Evolutionary conservation across 2,888 invertebrate species (phyloP), one percentile per base, ranked within the genome.

Genomic region (Drosophila subsilvestris): DNA sequence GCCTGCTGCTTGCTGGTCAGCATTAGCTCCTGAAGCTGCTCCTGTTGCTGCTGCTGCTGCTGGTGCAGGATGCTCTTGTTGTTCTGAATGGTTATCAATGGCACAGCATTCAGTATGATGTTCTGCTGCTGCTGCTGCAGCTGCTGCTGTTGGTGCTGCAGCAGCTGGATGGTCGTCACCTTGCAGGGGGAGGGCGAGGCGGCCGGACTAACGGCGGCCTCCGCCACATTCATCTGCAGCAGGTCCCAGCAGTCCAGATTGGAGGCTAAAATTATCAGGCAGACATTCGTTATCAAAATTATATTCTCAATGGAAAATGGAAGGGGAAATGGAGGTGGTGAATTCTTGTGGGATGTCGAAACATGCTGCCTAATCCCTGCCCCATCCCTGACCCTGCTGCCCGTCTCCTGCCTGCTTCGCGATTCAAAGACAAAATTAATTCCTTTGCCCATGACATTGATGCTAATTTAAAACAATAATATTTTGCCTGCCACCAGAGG

Each of bases 181-280:
- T 66, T 75, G 73, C 49, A 67, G 61, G 78, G 70, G 27, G 80
- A 53, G 17, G 87, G 75, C 7, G 80, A 68, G n/a, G 75, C 62
- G 9, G 77, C 70, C 18, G 89, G 76, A 62, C 85, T 75, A 43
- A 72, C 73, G 18, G 78, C 66, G 58, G 78, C 74, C 54, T 78
- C 85, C 42, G 80, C 81, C 63, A 88, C 88, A 73, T 89, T 90
- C 65, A 91, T 91, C 77, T 90, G 90, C 76, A 91, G 76, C 77
- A 91, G 84, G 58, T 91, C 91, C 71, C 81, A 90, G 92, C 92
- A 92, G 85, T 91, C 91, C 73, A 91, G 78, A 86, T 91, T 92
- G 74, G 89, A 69, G 75, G 91, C 91, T 92, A 55, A 61, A 47
- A 67, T 3, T 42, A n/a, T 37, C n/a, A 5, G n/a, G 1, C 37